phyloP scores from a whole-genome alignment of 2,888 invertebrate species.

The Arrhopalites spinosus region DNA sequence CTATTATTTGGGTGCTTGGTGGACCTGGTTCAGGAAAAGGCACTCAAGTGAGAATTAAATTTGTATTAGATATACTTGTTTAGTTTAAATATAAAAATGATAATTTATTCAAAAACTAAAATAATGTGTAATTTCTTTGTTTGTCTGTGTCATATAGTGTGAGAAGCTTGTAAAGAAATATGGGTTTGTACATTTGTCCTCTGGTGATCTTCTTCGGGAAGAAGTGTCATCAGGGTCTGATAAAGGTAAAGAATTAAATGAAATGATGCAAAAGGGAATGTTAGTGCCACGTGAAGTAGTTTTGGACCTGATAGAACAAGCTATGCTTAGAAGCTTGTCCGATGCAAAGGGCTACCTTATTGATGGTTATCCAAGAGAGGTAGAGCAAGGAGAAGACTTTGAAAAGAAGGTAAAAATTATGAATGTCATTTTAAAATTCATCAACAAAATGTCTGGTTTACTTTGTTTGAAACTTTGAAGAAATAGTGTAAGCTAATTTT shows the following conservation, averaged over 20 bases:
- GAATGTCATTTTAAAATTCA: neutral
- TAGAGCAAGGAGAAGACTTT: conserved; percentile 82
- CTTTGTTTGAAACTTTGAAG: neutral
- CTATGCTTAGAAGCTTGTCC: conserved; percentile 70
- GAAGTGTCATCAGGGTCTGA: conserved; percentile 88
- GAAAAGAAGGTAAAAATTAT: conserved; percentile 73
- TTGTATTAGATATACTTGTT: no score
- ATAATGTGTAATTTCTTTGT: no score
- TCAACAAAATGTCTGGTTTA: neutral
- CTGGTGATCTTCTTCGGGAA: conserved; percentile 88
- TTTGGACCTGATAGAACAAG: conserved; percentile 79
- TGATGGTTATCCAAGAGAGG: conserved; percentile 91
- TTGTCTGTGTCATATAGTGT: conserved; percentile 62
- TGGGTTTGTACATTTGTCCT: conserved; percentile 91
- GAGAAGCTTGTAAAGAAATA: conserved; percentile 89
- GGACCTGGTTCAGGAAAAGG: conserved; percentile 97
- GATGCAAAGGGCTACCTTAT: conserved; percentile 82
- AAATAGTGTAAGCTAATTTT: no score
- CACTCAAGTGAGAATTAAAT: conserved; percentile 69
- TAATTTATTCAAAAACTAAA: no score
- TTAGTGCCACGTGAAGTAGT: conserved; percentile 88
- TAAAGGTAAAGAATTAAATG: conserved; percentile 79
- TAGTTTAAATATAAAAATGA: no score
- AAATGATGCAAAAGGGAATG: conserved; percentile 85
- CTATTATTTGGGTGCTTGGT: conserved; percentile 84